Conservation (phyloP, 2,113 vertebrate species). For the Callithrix jacchus region DNA sequence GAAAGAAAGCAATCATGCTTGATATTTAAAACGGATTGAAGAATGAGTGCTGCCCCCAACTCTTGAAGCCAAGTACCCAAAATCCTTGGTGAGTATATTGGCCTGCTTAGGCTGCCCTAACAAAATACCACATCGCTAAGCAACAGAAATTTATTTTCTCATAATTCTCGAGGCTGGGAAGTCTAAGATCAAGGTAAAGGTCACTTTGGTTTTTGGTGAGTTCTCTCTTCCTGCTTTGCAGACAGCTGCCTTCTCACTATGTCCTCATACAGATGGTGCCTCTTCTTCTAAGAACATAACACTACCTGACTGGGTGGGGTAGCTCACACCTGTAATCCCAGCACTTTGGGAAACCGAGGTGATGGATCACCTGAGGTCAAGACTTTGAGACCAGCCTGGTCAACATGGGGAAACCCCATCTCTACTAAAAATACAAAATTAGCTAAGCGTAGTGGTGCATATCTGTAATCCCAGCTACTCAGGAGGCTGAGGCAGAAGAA, state of each 20-base stretch:
- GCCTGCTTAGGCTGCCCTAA: neutral
- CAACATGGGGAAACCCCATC: no score
- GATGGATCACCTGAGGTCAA: no score
- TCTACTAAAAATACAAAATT: no score
- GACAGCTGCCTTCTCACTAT: no score
- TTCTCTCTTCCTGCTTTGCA: neutral
- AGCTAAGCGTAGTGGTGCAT: no score
- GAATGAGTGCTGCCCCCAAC: neutral
- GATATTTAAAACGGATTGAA: neutral
- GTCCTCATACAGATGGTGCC: neutral
- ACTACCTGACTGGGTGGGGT: no score
- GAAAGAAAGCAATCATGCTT: neutral
- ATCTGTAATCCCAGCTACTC: no score
- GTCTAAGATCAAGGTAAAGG: neutral
- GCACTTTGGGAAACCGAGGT: no score
- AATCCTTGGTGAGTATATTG: neutral
- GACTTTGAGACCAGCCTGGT: no score
- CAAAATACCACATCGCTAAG: neutral
- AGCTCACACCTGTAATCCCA: no score
- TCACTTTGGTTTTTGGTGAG: neutral
- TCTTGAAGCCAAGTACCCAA: neutral
- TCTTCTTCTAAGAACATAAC: neutral
- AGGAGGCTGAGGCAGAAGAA: no score
- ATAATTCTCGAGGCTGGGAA: neutral
- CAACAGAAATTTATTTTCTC: neutral